These are phyloP conservation scores for Selenia dentaria DNA, from an alignment of 2,888 invertebrate species.

Conservation along the genomic window DNA sequence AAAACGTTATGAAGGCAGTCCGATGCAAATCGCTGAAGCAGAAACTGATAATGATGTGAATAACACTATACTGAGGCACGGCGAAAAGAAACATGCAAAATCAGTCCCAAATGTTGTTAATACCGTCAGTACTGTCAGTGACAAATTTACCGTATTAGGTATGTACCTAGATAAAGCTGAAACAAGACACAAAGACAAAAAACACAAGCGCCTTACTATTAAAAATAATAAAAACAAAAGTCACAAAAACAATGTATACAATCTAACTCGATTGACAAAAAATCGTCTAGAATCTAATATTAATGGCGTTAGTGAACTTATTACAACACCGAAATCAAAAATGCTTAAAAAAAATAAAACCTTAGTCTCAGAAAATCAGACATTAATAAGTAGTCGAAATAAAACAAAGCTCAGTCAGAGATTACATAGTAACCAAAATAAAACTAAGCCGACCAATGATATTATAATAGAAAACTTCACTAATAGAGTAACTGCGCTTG, in stretches of 20 bases:
- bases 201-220: background rate
- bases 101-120: too few species aligned
- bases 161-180: background rate
- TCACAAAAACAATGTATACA: background rate
- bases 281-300: background rate
- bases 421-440: too few species aligned
- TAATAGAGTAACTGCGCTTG: constrained; percentile 1
- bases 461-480: background rate
- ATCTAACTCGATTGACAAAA: background rate
- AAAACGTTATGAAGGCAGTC: constrained; percentile 1
- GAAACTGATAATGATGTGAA: background rate
- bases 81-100: too few species aligned
- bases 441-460: background rate
- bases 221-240: background rate
- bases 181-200: background rate
- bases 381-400: too few species aligned
- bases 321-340: background rate
- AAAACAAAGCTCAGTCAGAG: too few species aligned
- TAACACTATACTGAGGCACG: background rate
- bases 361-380: background rate
- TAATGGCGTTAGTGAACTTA: background rate
- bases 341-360: background rate
- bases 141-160: background rate
- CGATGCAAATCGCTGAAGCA: constrained; percentile 5
- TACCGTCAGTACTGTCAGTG: background rate